Evolutionary conservation across 2,888 invertebrate species (phyloP).

Genomic region (Andrena haemorrhoa): DNA sequence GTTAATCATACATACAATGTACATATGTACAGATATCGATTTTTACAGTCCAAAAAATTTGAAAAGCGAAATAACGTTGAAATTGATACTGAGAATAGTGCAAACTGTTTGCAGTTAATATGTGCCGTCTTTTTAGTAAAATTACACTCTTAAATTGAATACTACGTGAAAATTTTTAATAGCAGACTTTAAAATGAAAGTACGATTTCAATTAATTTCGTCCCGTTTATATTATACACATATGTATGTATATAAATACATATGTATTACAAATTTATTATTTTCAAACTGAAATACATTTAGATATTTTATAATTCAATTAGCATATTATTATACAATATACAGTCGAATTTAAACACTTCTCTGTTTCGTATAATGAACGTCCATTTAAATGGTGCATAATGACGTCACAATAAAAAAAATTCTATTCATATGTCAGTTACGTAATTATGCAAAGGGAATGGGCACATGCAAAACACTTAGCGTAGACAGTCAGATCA

Average conservation of each 20-base stretch:
- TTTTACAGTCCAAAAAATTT: background rate
- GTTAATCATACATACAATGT: background rate
- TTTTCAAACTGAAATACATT: no score
- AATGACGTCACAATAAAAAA: background rate
- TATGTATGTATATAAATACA: no score
- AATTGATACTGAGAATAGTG: background rate
- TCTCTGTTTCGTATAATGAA: background rate
- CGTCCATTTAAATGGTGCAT: background rate
- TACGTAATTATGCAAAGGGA: background rate
- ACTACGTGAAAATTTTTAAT: background rate
- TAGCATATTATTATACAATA: background rate
- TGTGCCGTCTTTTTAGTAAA: background rate
- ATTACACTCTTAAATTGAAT: background rate
- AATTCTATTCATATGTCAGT: background rate
- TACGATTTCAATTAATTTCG: no score
- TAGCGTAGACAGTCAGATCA: background rate
- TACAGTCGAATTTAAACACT: background rate
- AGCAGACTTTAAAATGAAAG: no score
- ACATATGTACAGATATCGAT: background rate
- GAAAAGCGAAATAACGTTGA: background rate
- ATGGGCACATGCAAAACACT: background rate
- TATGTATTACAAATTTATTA: no score
- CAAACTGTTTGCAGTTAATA: background rate
- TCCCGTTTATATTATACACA: no score
- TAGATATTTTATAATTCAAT: background rate